A percentile compares a stretch with the other conserved stretches of the same genome.
phyloP scores from a whole-genome alignment of 2,888 invertebrate genomes.

The Microctonus brassicae region DNA sequence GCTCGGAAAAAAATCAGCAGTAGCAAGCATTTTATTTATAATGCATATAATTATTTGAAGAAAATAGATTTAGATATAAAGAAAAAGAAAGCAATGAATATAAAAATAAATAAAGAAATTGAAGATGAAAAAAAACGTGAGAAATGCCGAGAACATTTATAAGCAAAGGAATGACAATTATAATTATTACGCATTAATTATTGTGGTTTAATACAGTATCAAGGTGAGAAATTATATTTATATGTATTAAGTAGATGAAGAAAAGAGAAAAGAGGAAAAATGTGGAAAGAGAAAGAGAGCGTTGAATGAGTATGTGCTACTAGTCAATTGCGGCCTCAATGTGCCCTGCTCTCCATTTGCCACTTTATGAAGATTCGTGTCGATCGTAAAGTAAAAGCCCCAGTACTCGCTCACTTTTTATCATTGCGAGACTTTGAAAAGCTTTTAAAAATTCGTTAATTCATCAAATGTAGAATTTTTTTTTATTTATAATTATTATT shows the following conservation, averaged over 20 bases:
- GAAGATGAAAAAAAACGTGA: conserved; percentile 8
- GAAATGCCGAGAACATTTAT: too few relatives aligned
- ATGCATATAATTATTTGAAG: too few relatives aligned
- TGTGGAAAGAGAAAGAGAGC: conserved; percentile 37
- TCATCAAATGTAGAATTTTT: too few relatives aligned
- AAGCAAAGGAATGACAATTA: too few relatives aligned
- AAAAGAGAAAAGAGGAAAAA: conserved; percentile 30
- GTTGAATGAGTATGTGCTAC: conserved; percentile 56
- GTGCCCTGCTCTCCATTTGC: conserved; percentile 63
- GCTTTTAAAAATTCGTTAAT: too few relatives aligned
- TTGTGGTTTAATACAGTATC: neutral
- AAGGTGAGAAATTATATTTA: conserved; percentile 15
- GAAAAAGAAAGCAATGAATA: conserved; percentile 18
- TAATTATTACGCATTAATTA: neutral
- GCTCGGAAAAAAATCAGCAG: too few relatives aligned
- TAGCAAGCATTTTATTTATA: too few relatives aligned
- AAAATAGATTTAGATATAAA: conserved; percentile 5
- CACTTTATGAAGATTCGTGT: conserved; percentile 53
- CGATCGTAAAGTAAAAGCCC: conserved; percentile 44
- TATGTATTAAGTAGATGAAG: conserved; percentile 2
- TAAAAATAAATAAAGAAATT: neutral
- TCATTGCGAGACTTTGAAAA: too few relatives aligned
- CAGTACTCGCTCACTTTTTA: too few relatives aligned
- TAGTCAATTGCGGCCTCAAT: conserved; percentile 57
- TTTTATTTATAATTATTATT: too few relatives aligned